Conservation (phyloP, 2,888 invertebrate genomes). For the Heliconius charithonia region DNA sequence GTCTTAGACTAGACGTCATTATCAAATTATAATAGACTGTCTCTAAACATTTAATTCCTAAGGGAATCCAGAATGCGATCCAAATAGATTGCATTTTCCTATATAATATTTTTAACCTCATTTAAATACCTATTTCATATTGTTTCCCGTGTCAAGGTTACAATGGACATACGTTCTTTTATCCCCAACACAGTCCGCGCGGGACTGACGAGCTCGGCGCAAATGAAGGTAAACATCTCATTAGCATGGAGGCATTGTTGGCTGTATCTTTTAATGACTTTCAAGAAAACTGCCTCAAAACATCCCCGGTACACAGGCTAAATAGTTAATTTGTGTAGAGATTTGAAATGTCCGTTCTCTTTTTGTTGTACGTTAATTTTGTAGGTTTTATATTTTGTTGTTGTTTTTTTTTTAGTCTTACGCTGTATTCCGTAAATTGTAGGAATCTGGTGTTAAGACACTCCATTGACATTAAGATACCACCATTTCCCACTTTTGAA, state of each 20-base stretch:
- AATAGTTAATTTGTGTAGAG: slow-evolving; percentile 27
- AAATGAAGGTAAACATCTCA: slow-evolving; percentile 47
- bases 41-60: neutral
- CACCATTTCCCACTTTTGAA: no score
- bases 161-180: slow-evolving; percentile 28
- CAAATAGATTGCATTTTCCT: neutral
- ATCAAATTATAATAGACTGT: neutral
- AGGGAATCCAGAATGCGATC: neutral
- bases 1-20: neutral
- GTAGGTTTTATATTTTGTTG: neutral
- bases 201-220: slow-evolving; percentile 34
- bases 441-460: no score
- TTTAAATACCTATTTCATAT: neutral
- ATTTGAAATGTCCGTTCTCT: slow-evolving; percentile 5
- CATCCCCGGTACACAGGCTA: slow-evolving; percentile 22
- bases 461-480: no score
- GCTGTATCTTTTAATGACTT: slow-evolving; percentile 44
- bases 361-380: neutral
- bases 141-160: slow-evolving; percentile 31
- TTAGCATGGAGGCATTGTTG: slow-evolving; percentile 46
- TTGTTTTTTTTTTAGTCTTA: neutral
- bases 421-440: neutral
- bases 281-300: slow-evolving; percentile 38
- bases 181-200: slow-evolving; percentile 24
- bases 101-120: neutral